Evolutionary conservation across 2,113 vertebrate species (phyloP).

Genomic region (Aptenodytes patagonicus): DNA sequence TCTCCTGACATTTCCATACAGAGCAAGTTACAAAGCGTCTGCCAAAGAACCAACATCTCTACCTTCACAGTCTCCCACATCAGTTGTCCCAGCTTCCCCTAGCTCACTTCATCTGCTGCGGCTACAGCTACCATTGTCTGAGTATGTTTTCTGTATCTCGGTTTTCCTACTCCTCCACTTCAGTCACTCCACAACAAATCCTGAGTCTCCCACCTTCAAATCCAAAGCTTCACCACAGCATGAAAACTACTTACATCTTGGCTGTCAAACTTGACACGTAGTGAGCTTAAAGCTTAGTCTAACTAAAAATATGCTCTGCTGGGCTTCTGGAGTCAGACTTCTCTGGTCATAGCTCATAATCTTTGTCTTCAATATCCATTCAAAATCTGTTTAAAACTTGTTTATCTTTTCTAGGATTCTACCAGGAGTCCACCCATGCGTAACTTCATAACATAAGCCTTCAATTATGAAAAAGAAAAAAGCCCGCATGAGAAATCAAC

Average conservation of each 20-base stretch:
- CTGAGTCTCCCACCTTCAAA: background rate
- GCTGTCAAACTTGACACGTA: background rate
- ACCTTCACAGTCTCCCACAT: background rate
- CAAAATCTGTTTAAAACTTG: background rate
- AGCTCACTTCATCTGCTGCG: background rate
- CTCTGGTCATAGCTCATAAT: background rate
- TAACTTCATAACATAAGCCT: slow-evolving; percentile 18
- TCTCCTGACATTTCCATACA: background rate
- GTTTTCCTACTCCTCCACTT: background rate
- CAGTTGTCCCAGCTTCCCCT: background rate
- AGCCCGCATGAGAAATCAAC: slow-evolving; percentile 2
- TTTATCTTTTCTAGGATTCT: slow-evolving; percentile 38
- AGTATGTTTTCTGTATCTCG: background rate
- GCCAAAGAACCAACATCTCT: background rate
- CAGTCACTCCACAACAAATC: background rate
- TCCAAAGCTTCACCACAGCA: background rate
- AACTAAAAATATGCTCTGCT: background rate
- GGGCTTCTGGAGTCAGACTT: background rate
- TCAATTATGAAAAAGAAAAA: slow-evolving; percentile 18
- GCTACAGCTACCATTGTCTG: background rate
- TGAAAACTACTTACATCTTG: background rate
- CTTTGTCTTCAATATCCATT: background rate
- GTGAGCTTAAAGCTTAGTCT: background rate
- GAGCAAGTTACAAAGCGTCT: background rate
- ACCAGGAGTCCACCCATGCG: background rate